Conservation (phyloP, 2,113 vertebrate species). For the Crotalus viridis region DNA sequence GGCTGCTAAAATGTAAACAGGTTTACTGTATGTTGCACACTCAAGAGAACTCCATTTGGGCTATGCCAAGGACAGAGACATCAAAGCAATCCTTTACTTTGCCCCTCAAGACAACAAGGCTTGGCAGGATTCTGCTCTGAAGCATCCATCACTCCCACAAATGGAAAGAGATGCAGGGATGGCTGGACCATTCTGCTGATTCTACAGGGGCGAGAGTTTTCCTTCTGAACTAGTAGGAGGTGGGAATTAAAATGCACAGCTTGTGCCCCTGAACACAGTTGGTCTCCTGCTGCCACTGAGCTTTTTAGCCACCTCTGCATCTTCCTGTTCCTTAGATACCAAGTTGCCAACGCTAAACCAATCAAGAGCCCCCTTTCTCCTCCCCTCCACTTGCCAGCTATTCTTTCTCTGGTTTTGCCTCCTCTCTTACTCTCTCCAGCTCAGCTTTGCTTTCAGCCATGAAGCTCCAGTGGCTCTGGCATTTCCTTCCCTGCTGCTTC, state of each 20-base stretch:
- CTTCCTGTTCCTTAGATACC: slow-evolving; percentile 69
- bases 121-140: background rate
- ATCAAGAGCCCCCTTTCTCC: slow-evolving; percentile 58
- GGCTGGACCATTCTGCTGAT: slow-evolving; percentile 10
- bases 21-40: no score
- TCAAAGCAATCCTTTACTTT: background rate
- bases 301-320: slow-evolving; percentile 46
- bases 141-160: background rate
- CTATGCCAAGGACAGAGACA: background rate
- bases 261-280: slow-evolving; percentile 8
- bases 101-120: background rate
- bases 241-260: background rate
- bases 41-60: background rate
- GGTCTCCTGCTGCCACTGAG: background rate
- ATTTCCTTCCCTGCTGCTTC: background rate
- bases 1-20: background rate
- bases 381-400: slow-evolving; percentile 39
- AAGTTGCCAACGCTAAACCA: slow-evolving; percentile 68
- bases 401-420: background rate
- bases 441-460: slow-evolving; percentile 17
- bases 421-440: background rate
- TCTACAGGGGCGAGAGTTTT: background rate
- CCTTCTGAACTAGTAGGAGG: background rate
- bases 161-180: slow-evolving; percentile 14
- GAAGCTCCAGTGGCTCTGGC: background rate